These are phyloP conservation scores for Threskiornis aethiopicus DNA, from an alignment of 2,797 vertebrate genomes.

Conservation along the genomic window DNA sequence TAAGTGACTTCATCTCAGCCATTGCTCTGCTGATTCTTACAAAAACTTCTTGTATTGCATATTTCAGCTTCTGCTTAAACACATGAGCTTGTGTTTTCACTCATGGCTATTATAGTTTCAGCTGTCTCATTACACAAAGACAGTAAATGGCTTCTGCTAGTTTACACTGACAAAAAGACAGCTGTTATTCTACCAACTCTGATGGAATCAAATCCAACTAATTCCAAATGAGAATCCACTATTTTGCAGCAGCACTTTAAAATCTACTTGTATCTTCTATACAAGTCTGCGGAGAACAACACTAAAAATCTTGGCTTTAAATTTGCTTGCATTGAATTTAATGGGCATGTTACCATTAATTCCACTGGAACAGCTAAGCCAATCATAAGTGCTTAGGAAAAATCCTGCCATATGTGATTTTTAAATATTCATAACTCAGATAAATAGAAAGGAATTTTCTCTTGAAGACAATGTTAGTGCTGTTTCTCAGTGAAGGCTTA, in stretches of 20 bases:
- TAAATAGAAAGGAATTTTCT: not conserved
- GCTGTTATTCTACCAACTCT: not conserved
- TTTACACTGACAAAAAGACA: not conserved
- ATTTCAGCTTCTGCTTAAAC: not conserved
- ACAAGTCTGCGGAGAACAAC: not conserved
- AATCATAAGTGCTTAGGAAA: not conserved
- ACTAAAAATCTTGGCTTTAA: not conserved
- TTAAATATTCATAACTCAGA: conserved; percentile 11
- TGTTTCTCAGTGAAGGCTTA: not conserved
- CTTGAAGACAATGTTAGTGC: not conserved
- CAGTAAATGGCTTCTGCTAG: not conserved
- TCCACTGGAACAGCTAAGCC: not conserved
- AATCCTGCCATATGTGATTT: not conserved
- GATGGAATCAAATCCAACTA: not conserved
- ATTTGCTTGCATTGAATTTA: not conserved
- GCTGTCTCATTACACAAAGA: not conserved
- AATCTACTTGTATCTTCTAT: not conserved
- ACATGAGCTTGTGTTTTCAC: not conserved
- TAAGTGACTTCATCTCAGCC: not conserved
- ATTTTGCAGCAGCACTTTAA: not conserved
- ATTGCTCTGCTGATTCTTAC: not conserved
- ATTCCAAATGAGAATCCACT: not conserved
- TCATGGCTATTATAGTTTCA: not conserved
- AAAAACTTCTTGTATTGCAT: not conserved
- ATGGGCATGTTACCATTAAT: not conserved